A percentile compares a stretch with the other conserved stretches of the same genome.
Conservation (phyloP, 1,140 invertebrate genomes). For the Lordiphosa mommai region DNA sequence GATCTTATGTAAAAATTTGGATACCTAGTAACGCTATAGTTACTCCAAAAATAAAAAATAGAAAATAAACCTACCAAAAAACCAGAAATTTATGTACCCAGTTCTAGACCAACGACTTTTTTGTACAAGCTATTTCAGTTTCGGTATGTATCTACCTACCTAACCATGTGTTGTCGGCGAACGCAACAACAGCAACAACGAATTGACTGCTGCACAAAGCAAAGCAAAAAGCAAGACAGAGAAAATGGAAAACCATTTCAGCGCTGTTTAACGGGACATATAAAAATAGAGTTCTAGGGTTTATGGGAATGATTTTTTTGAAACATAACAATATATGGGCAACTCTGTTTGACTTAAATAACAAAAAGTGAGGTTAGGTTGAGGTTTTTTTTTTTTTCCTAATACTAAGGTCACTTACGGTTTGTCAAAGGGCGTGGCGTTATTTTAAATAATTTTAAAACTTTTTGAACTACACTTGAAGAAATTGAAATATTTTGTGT, state of each 20-base stretch:
- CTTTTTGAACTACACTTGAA: constrained; percentile 28
- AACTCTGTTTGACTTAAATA: constrained; percentile 6
- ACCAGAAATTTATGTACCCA: constrained; percentile 8
- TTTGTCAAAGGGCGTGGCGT: neutral
- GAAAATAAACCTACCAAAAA: too few relatives aligned
- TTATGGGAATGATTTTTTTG: too few relatives aligned
- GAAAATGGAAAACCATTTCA: too few relatives aligned
- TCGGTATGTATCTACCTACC: constrained; percentile 44
- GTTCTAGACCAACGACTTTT: constrained; percentile 27
- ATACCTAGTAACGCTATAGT: neutral
- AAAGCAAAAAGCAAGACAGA: constrained; percentile 14
- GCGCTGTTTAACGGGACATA: too few relatives aligned
- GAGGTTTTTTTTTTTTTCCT: neutral
- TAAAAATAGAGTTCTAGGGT: constrained; percentile 19
- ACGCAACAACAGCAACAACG: constrained; percentile 37
- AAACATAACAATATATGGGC: neutral
- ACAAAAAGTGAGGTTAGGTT: constrained; percentile 51
- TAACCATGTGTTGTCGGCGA: constrained; percentile 41
- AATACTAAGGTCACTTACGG: constrained; percentile 11
- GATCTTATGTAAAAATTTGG: neutral
- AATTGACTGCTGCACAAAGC: constrained; percentile 42
- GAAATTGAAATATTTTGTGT: constrained; percentile 1
- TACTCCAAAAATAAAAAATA: too few relatives aligned
- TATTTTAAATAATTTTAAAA: neutral
- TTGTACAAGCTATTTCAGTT: constrained; percentile 19